A percentile compares a stretch with the other conserved stretches of the same genome.
Conservation (phyloP, 2,797 vertebrate genomes). For the Onychomys leucogaster region DNA sequence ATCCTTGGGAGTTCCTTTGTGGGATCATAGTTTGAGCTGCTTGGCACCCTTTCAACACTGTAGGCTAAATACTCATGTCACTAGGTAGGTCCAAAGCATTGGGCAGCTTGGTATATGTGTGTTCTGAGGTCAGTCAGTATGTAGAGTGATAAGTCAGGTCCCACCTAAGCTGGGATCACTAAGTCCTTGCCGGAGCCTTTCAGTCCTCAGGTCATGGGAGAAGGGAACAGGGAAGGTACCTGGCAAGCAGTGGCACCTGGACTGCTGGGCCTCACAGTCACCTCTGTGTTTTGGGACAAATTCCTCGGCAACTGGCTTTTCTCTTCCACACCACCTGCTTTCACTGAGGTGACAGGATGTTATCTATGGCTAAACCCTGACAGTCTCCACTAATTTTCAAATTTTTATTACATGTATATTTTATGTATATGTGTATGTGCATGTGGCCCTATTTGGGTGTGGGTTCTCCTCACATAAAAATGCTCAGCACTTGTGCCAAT, state of each 20-base stretch:
- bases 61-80: neutral
- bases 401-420: too few relatives aligned
- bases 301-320: neutral
- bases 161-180: too few relatives aligned
- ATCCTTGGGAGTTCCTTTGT: neutral
- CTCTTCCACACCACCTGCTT: too few relatives aligned
- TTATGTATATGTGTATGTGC: neutral
- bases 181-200: neutral
- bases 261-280: neutral
- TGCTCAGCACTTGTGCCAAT: neutral
- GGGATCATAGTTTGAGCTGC: neutral
- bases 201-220: neutral
- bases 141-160: neutral
- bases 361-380: neutral
- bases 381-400: neutral
- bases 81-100: neutral
- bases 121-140: neutral
- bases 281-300: neutral
- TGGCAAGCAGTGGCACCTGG: neutral
- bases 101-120: neutral
- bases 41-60: neutral
- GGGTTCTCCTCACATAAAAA: neutral
- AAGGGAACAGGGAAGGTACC: neutral
- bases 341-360: too few relatives aligned
- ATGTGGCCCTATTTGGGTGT: neutral